These are phyloP conservation scores for Eretmocerus hayati DNA, from an alignment of 2,888 invertebrate species.

Conservation along the genomic window DNA sequence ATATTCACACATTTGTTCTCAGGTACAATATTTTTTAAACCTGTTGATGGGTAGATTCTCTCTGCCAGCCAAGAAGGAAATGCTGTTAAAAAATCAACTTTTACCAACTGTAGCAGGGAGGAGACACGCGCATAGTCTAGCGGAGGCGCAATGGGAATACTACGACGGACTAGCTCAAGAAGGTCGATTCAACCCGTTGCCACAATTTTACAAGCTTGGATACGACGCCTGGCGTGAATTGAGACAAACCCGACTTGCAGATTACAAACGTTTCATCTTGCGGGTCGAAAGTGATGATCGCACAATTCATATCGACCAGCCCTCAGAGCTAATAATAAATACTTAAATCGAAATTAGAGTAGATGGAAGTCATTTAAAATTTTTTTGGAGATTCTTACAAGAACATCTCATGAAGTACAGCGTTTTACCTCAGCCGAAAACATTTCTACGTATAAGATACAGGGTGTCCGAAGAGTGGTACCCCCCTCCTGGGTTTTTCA, in stretches of 20 bases:
- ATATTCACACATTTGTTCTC: too few species aligned
- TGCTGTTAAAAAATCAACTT: constrained; percentile 55
- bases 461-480: too few species aligned
- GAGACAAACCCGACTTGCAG: constrained; percentile 24
- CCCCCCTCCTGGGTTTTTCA: too few species aligned
- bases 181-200: constrained; percentile 40
- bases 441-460: too few species aligned
- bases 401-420: too few species aligned
- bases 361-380: too few species aligned
- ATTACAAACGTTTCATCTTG: constrained; percentile 29
- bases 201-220: constrained; percentile 37
- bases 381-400: too few species aligned
- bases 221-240: constrained; percentile 26
- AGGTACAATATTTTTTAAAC: constrained; percentile 60
- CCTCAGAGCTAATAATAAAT: too few species aligned
- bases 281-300: background rate
- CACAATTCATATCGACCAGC: background rate
- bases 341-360: too few species aligned
- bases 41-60: constrained; percentile 53
- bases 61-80: constrained; percentile 58
- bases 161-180: constrained; percentile 44
- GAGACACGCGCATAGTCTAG: constrained; percentile 46
- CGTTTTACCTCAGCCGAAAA: too few species aligned
- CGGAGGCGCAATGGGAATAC: constrained; percentile 46
- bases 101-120: constrained; percentile 47